phyloP scores from a whole-genome alignment of 2,113 vertebrate genomes.

The Passerina amoena region DNA sequence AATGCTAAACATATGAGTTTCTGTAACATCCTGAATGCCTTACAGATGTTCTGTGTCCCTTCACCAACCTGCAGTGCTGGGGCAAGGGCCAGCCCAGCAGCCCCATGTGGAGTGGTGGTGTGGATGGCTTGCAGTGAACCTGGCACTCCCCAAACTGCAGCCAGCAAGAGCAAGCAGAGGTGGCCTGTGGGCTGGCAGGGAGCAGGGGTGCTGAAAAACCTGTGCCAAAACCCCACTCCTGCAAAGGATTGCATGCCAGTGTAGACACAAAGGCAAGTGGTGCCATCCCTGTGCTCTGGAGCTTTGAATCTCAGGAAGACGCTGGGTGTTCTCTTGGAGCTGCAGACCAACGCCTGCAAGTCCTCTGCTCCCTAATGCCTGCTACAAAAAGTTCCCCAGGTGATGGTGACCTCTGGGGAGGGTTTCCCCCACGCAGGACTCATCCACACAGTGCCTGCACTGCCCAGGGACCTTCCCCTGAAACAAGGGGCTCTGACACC shows the following conservation, averaged over 20 bases:
- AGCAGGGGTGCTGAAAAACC: not conserved
- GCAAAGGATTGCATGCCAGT: not conserved
- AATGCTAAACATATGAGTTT: not conserved
- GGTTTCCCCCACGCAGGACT: not conserved
- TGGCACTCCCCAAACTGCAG: rapidly evolving
- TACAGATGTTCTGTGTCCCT: not conserved
- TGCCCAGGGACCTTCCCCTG: not conserved
- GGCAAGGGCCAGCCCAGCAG: not conserved
- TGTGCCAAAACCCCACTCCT: not conserved
- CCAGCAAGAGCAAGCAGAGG: not conserved
- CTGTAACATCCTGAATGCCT: not conserved
- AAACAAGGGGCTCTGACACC: not conserved
- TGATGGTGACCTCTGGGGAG: not conserved
- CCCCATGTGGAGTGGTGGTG: not conserved
- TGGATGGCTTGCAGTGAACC: rapidly evolving
- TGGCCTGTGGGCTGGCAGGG: not conserved
- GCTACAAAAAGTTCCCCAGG: not conserved
- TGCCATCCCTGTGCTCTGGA: not conserved
- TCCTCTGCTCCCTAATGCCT: not conserved
- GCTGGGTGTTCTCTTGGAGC: not conserved
- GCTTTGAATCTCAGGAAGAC: not conserved
- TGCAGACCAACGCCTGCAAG: not conserved
- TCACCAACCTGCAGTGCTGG: not conserved
- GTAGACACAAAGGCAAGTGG: not conserved
- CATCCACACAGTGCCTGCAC: rapidly evolving